These are phyloP conservation scores for Tympanuchus pallidicinctus DNA, from an alignment of 2,113 vertebrate genomes.

Conservation along the genomic window DNA sequence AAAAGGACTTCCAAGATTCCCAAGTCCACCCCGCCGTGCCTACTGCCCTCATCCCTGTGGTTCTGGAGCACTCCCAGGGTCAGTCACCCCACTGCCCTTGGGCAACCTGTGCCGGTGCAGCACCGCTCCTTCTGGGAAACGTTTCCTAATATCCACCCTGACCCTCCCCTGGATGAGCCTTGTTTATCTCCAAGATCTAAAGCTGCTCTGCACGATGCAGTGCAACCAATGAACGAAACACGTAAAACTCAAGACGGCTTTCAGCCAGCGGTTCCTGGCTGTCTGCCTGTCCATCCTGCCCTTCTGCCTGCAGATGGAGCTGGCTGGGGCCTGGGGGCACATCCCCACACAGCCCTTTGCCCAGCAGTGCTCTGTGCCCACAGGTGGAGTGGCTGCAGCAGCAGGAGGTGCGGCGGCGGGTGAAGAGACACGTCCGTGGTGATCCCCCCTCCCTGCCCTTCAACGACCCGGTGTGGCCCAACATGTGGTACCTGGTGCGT, in stretches of 20 bases:
- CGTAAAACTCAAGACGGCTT: neutral
- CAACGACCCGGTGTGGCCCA: conserved; percentile 92
- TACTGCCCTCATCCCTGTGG: no score
- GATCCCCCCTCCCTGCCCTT: conserved; percentile 81
- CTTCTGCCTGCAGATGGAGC: neutral
- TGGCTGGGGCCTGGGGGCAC: no score
- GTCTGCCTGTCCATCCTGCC: neutral
- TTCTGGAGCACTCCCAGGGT: no score
- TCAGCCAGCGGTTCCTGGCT: neutral
- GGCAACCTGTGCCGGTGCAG: no score
- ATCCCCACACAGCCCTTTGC: neutral
- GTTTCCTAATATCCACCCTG: no score
- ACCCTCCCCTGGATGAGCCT: neutral
- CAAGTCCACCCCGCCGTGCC: no score
- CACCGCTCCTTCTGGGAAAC: no score
- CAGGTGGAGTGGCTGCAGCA: conserved; percentile 92
- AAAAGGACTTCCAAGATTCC: no score
- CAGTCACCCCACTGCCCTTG: no score
- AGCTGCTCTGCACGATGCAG: no score
- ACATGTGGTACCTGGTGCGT: conserved; percentile 97
- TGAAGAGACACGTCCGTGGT: conserved; percentile 80
- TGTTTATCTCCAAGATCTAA: neutral
- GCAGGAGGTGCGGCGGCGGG: conserved; percentile 87
- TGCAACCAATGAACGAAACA: neutral
- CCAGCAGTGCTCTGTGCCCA: neutral